A percentile compares a stretch with the other conserved stretches of the same genome.
Conservation (phyloP, 2,113 vertebrate species). For the Hemibagrus wyckioides region DNA sequence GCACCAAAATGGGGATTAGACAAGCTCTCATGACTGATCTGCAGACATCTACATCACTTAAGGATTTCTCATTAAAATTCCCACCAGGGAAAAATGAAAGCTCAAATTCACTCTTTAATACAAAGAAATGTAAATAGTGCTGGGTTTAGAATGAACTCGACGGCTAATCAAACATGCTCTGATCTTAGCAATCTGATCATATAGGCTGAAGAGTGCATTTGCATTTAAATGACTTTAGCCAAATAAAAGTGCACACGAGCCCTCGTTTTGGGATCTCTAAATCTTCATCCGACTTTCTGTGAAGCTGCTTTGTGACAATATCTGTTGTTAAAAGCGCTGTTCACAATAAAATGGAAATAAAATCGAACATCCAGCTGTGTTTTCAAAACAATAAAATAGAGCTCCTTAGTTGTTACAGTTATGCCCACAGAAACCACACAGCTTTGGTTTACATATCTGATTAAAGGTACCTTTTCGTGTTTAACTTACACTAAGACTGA, state of each 20-base stretch:
- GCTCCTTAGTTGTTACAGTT: not conserved
- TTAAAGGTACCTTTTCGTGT: not conserved
- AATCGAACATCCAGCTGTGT: not conserved
- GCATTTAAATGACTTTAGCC: slow-evolving; percentile 38
- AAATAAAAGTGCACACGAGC: not conserved
- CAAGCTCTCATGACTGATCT: not conserved
- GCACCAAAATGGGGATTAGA: not conserved
- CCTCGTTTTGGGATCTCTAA: not conserved
- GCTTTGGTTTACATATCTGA: not conserved
- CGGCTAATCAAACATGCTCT: slow-evolving; percentile 10
- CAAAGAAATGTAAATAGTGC: not conserved
- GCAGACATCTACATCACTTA: slow-evolving; percentile 30
- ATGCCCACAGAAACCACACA: not conserved
- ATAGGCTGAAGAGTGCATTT: slow-evolving; percentile 21
- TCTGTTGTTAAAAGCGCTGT: not conserved
- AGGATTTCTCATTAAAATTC: slow-evolving; percentile 18
- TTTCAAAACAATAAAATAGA: not conserved
- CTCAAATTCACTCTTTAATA: not conserved
- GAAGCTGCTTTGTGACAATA: not conserved
- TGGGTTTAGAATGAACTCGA: slow-evolving; percentile 19
- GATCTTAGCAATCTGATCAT: slow-evolving; percentile 19
- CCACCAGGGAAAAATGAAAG: not conserved
- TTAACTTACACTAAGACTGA: not conserved
- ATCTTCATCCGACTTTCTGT: not conserved
- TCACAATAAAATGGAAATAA: not conserved